These are phyloP conservation scores for Andrena bicolor DNA, from an alignment of 2,888 invertebrate genomes.

Conservation along the genomic window DNA sequence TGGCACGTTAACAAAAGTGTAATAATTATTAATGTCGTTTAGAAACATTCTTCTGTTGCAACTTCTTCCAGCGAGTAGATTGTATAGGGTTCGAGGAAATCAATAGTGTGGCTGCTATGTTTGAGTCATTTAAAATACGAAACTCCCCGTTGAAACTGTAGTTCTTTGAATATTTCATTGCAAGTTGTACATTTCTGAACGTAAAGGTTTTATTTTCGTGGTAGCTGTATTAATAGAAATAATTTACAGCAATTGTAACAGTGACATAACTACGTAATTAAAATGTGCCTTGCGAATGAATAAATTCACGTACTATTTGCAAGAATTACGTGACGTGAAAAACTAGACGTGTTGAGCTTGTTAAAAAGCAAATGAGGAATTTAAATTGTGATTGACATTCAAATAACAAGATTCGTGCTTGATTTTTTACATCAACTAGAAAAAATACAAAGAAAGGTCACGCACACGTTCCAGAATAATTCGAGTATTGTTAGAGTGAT, in stretches of 20 bases:
- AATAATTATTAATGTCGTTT: slow-evolving; percentile 30
- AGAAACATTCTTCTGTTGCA: not conserved
- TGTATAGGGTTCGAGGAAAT: not conserved
- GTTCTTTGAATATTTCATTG: too few species aligned
- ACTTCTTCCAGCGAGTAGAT: slow-evolving; percentile 2
- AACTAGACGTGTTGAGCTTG: too few species aligned
- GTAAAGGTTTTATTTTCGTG: too few species aligned
- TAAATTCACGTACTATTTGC: slow-evolving; percentile 3
- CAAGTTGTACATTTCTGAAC: too few species aligned
- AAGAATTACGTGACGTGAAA: not conserved
- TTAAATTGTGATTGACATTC: not conserved
- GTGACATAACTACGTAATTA: not conserved
- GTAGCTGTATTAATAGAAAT: too few species aligned
- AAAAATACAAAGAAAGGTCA: not conserved
- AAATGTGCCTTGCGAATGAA: not conserved
- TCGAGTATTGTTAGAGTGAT: slow-evolving; percentile 1
- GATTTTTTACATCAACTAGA: not conserved
- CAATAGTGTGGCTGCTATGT: not conserved
- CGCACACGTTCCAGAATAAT: slow-evolving; percentile 16
- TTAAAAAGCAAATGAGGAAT: not conserved
- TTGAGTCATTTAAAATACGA: slow-evolving; percentile 11
- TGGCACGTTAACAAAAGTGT: not conserved
- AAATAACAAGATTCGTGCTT: not conserved
- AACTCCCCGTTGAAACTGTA: not conserved
- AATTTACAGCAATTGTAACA: not conserved